phyloP scores from a whole-genome alignment of 1,140 invertebrate genomes.

The Drosophila saltans region DNA sequence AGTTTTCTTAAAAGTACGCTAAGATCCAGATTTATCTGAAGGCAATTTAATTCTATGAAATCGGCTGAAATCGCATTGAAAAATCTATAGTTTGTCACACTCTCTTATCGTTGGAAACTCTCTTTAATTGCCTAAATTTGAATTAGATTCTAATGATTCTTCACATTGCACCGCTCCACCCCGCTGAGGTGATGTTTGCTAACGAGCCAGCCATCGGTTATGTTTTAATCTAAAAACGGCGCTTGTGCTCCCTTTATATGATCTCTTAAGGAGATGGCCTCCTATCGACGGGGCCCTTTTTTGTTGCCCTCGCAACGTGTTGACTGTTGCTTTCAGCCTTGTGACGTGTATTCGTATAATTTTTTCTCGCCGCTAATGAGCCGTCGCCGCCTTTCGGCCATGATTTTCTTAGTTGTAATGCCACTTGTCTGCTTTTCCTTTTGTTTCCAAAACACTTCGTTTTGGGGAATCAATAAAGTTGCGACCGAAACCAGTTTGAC shows the following conservation, averaged over 20 bases:
- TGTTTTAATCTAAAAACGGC: slow-evolving; percentile 54
- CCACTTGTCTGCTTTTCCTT: slow-evolving; percentile 48
- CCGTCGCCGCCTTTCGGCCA: slow-evolving; percentile 18
- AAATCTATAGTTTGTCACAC: too few relatives aligned
- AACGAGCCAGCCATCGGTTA: slow-evolving; percentile 51
- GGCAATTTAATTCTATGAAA: too few relatives aligned
- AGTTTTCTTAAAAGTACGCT: too few relatives aligned
- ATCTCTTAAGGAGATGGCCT: not conserved
- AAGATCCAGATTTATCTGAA: too few relatives aligned
- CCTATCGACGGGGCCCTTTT: slow-evolving; percentile 41
- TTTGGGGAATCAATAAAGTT: slow-evolving; percentile 68
- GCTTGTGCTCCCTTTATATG: slow-evolving; percentile 43
- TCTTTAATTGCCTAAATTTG: not conserved
- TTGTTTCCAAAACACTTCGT: slow-evolving; percentile 74
- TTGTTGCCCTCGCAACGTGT: not conserved
- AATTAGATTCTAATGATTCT: not conserved
- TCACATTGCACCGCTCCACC: slow-evolving; percentile 37
- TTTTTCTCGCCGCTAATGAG: slow-evolving; percentile 57
- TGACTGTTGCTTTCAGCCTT: slow-evolving; percentile 24
- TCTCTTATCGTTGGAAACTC: not conserved
- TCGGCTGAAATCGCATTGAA: too few relatives aligned
- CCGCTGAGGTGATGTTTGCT: slow-evolving; percentile 39
- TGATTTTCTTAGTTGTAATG: slow-evolving; percentile 56
- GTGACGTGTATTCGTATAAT: not conserved
- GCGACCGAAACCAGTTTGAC: slow-evolving; percentile 55